Evolutionary conservation across 2,797 vertebrate species (phyloP), one percentile per base, ranked within the genome.

Genomic region (Gobio occitaniae): DNA sequence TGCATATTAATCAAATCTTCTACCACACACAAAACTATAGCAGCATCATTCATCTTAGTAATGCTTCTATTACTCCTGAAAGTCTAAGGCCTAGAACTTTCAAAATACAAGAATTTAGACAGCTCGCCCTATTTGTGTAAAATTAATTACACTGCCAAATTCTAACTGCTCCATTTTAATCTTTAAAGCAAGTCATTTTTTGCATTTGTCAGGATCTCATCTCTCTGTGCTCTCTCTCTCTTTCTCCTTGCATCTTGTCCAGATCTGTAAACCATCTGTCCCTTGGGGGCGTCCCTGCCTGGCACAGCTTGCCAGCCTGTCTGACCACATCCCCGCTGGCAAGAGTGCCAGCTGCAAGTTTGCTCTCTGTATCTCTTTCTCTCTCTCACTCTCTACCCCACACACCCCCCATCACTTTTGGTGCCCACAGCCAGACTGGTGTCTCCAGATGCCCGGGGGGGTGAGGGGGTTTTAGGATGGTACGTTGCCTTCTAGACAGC

Each of bases 261-360:
- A 93, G 94, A 93, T 93, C 94, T 86, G 91, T 95, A 92, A 92
- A 87, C 88, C 87, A 90, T 89, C 87, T 90, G 88, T 91, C 93
- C 93, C 93, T 65, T 29, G 90, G 91, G 93, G 93, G 88, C 88
- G 87, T 86, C 89, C 88, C 88, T 91, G 93, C 91, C 90, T 93
- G 92, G 93, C 93, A 92, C 88, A 90, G 86, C 91, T 93, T 92
- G 91, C 95, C 93, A 92, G 93, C 91, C 91, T 94, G 94, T 94
- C 95, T 94, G 92, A 94, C 93, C 89, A 88, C 91, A 94, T 94
- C 93, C 94, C 94, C 94, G 92, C 89, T 89, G 94, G 93, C 92
- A 93, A 88, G 72, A 74, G 65, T 89, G 92, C 92, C 94, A 95
- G 94, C 95, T 94, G 94, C 91, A 93, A 92, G 92, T 90, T 90